These are phyloP conservation scores for Salvelinus namaycush DNA, from an alignment of 2,113 vertebrate species.

Conservation along the genomic window DNA sequence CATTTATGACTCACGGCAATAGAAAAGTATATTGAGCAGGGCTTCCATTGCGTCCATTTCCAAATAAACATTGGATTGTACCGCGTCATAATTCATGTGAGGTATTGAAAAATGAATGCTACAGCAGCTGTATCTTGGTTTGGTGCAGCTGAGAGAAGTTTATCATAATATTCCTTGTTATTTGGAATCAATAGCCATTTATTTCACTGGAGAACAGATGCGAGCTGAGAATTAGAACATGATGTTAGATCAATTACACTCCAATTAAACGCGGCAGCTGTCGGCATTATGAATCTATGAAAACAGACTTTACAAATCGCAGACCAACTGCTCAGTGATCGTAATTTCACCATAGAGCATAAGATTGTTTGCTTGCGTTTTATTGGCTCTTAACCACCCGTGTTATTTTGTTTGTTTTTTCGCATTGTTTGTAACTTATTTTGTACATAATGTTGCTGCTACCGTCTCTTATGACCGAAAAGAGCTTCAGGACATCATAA, in stretches of 20 bases:
- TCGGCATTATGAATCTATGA: slow-evolving; percentile 39
- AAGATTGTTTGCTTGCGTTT: neutral
- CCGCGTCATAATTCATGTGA: neutral
- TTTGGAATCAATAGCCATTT: slow-evolving; percentile 27
- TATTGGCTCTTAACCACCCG: too few species aligned
- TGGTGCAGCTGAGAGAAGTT: slow-evolving; percentile 16
- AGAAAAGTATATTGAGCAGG: neutral
- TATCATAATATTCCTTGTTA: slow-evolving; percentile 22
- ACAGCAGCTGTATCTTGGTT: slow-evolving; percentile 30
- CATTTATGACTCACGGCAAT: neutral
- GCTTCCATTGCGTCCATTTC: neutral
- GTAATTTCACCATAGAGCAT: slow-evolving; percentile 29
- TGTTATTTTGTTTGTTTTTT: too few species aligned
- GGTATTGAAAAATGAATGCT: neutral
- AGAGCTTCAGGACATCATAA: too few species aligned
- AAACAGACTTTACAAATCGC: slow-evolving; percentile 43
- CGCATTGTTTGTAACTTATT: too few species aligned
- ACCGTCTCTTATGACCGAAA: too few species aligned
- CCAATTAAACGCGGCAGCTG: slow-evolving; percentile 47
- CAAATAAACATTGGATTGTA: neutral
- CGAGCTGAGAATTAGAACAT: slow-evolving; percentile 21
- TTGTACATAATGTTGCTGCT: too few species aligned
- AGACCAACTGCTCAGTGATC: slow-evolving; percentile 39
- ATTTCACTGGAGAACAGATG: slow-evolving; percentile 38
- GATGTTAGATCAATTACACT: slow-evolving; percentile 35